Conservation (phyloP, 2,888 invertebrate genomes). For the Protula sp. region DNA sequence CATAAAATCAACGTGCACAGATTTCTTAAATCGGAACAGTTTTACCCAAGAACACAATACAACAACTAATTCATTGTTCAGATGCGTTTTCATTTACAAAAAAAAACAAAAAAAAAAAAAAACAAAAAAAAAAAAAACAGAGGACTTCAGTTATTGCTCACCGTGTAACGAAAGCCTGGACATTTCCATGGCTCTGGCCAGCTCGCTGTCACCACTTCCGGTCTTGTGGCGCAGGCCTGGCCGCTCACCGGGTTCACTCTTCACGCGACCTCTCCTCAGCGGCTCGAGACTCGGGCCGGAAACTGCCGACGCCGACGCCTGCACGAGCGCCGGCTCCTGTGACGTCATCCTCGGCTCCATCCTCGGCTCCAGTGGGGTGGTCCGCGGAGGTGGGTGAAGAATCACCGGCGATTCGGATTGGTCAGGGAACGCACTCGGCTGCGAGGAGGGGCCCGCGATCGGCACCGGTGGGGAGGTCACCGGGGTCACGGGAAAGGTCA, state of each 20-base stretch:
- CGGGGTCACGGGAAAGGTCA: neutral
- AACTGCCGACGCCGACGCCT: neutral
- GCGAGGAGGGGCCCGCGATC: neutral
- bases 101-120: too few relatives aligned
- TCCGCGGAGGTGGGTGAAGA: neutral
- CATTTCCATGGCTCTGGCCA: slow-evolving; percentile 21
- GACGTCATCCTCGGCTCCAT: too few relatives aligned
- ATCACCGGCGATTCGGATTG: neutral
- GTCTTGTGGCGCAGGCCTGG: neutral
- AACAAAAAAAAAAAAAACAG: too few relatives aligned
- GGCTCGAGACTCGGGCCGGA: neutral
- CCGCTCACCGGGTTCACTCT: neutral
- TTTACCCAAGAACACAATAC: too few relatives aligned
- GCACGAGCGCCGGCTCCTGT: neutral
- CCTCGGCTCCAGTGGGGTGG: too few relatives aligned
- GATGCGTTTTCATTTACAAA: too few relatives aligned
- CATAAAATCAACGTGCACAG: too few relatives aligned
- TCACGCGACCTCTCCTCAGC: slow-evolving; percentile 1
- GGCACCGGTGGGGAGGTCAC: neutral
- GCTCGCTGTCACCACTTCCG: slow-evolving; percentile 14
- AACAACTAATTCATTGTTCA: too few relatives aligned
- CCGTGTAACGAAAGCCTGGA: slow-evolving; percentile 17
- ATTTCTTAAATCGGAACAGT: too few relatives aligned
- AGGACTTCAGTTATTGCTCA: too few relatives aligned
- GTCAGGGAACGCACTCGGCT: neutral